Evolutionary conservation across 92 coral and sea anemone genomes (phyloP), one percentile per base, ranked within the genome.

Genomic region (Chrysogorgia sp.): DNA sequence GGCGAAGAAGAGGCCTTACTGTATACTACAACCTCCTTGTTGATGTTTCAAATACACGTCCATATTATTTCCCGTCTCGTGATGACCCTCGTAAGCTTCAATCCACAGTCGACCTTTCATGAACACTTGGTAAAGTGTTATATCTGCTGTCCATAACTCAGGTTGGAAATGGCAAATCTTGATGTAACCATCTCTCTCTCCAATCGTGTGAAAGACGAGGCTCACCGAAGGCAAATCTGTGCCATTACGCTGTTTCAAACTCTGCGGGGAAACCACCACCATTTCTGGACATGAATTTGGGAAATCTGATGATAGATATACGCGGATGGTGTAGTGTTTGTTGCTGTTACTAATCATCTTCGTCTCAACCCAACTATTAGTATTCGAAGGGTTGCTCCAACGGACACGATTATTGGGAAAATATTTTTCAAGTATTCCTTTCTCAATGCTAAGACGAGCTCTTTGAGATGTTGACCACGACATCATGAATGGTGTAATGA

Each of bases 401-500:
- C 76, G 72, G 15, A 89, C 93, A 26, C 82, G 83, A n/a, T 47
- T n/a, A 28, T 58, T 63, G 5, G 72, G 80, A 29, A 92, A 89
- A 45, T 92, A 82, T 3, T 45, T 55, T 5, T 89, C 90, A 20
- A 92, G 82, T 24, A 92, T 0, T 12, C 48, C 30, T 58, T 82
- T 92, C 56, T 92, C 97, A 7, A 87, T 34, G 7, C 58, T 81
- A 25, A 89, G 86, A 41, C 93, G 88, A 9, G 71, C 25, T 50
- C 62, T 83, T 52, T 92, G 93, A n/a, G 55, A 22, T 0, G 68
- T 33, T 17, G 92, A 86, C 89, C 92, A 92, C 55, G 91, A 61
- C 97, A 92, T 92, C 0, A 21, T 72, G 33, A 4, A 37, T 34
- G 59, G 31, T 34, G 56, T 34, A 69, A 34, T 10, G 76, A 69